Evolutionary conservation across 2,888 invertebrate species (phyloP), one percentile per base, ranked within the genome.

Genomic region (Caenorhabditis panamensis): DNA sequence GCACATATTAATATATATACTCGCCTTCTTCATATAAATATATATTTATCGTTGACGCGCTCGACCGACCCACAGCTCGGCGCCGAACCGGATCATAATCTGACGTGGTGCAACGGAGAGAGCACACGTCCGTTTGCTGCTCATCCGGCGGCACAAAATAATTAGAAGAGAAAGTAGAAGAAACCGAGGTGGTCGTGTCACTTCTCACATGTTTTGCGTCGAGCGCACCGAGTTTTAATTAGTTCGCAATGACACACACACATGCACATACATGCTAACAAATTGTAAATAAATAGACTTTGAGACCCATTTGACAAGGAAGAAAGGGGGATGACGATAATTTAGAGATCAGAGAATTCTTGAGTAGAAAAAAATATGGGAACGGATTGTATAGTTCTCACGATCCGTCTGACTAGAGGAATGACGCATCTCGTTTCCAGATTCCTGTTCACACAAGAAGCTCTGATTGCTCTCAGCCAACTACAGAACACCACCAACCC

Each of bases 81-180:
- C 26, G 54, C n/a, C 67, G 59, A 69, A 53, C 69, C 69, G 61
- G 58, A 61, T 69, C 69, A 69, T 69, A 69, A 69, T 69, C 69
- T 69, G 69, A 69, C 53, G 69, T 69, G 61, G n/a, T 37, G 51
- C 41, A 13, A 13, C 2, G 36, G 49, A 49, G 6, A 67, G 47
- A 24, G 59, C 31, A 31, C 31, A 31, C 31, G 41, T 18, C 47
- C 47, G 47, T 18, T 47, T 47, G 18, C 47, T 47, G 47, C 47
- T 47, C 47, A 9, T 47, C 47, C 36, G 22, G n/a, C 58, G 8
- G 44, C 28, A 18, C 31, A 31, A 71, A 69, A 69, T 69, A 69
- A 69, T 69, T 69, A 69, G 69, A 56, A 36, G 28, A n/a, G 47
- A 44, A n/a, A 49, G 49, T 4, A 61, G 26, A 18, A 44, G 44